Percentiles rank a stretch among this genome's conserved stretches.
phyloP scores from a whole-genome alignment of 92 coral and sea anemone genomes.

The Phenganax subtilis region DNA sequence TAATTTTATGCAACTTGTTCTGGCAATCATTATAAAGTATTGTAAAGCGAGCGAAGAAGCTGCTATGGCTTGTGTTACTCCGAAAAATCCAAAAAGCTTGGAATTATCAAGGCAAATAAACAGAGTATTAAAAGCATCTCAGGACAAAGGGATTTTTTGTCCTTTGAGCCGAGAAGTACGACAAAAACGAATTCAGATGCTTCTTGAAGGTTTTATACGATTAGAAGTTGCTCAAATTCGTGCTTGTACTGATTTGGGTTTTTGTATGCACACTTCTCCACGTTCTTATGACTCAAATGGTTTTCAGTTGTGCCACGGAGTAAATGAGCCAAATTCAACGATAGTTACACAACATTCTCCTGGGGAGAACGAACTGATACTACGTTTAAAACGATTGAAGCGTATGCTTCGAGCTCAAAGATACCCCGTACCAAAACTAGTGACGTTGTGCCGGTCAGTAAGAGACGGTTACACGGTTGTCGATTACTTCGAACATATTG shows the following conservation, averaged over 20 bases:
- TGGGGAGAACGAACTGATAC: conserved; percentile 21
- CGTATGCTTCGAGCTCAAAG: conserved; percentile 12
- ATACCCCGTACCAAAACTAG: conserved; percentile 26
- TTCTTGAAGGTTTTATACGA: conserved; percentile 4
- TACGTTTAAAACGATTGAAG: conserved; percentile 15
- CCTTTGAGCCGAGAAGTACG: not conserved
- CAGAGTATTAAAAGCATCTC: not conserved
- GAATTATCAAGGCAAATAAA: not conserved
- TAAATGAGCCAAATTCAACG: conserved; percentile 24
- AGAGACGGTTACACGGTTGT: conserved; percentile 31
- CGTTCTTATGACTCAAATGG: conserved; percentile 15
- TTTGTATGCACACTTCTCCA: conserved; percentile 36
- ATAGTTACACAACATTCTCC: conserved; percentile 25
- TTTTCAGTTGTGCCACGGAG: conserved; percentile 37
- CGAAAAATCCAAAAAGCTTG: not conserved
- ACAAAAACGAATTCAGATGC: conserved; percentile 4
- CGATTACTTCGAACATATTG: conserved; percentile 8
- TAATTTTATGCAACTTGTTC: conserved; percentile 5
- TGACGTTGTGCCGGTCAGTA: conserved; percentile 39
- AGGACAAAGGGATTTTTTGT: conserved; percentile 8
- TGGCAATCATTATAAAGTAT: not conserved
- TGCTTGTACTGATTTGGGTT: conserved; percentile 18
- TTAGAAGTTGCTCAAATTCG: not conserved
- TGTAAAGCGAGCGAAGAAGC: conserved; percentile 14
- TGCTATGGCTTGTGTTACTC: conserved; percentile 11